Conservation (phyloP, 2,888 invertebrate species). For the Invenusta paracnida region DNA sequence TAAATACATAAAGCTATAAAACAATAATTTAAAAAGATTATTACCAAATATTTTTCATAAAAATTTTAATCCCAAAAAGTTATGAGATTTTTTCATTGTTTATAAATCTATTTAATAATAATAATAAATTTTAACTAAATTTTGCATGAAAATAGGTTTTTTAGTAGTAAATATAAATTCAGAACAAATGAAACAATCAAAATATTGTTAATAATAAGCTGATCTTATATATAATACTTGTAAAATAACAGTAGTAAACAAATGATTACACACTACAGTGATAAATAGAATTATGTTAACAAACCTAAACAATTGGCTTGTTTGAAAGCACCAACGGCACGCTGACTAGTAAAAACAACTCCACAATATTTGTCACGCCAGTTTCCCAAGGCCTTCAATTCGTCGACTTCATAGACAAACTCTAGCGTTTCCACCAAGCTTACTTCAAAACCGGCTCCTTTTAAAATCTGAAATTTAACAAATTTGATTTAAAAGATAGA, state of each 20-base stretch:
- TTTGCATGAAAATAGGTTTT: too few relatives aligned
- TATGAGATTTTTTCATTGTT: too few relatives aligned
- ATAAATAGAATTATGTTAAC: too few relatives aligned
- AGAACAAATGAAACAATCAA: too few relatives aligned
- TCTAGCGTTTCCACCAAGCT: conserved; percentile 33
- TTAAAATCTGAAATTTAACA: not conserved
- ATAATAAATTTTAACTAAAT: too few relatives aligned
- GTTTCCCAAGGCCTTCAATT: not conserved
- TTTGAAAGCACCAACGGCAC: conserved; percentile 33
- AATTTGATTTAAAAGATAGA: not conserved
- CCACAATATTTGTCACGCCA: conserved; percentile 22
- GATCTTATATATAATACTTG: too few relatives aligned
- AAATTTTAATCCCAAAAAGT: too few relatives aligned
- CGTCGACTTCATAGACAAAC: conserved; percentile 36
- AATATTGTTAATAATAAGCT: too few relatives aligned
- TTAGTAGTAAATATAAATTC: too few relatives aligned
- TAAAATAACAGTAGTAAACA: too few relatives aligned
- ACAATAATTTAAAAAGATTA: not conserved
- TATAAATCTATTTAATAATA: too few relatives aligned
- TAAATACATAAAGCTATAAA: not conserved
- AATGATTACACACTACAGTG: too few relatives aligned
- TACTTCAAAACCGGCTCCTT: conserved; percentile 28
- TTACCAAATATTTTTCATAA: not conserved
- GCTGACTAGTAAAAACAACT: conserved; percentile 32
- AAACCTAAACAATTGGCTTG: not conserved